Percentiles rank a stretch among this genome's conserved stretches.
Evolutionary conservation across 2,113 vertebrate species (phyloP).

Genomic region (Sceloporus undulatus): DNA sequence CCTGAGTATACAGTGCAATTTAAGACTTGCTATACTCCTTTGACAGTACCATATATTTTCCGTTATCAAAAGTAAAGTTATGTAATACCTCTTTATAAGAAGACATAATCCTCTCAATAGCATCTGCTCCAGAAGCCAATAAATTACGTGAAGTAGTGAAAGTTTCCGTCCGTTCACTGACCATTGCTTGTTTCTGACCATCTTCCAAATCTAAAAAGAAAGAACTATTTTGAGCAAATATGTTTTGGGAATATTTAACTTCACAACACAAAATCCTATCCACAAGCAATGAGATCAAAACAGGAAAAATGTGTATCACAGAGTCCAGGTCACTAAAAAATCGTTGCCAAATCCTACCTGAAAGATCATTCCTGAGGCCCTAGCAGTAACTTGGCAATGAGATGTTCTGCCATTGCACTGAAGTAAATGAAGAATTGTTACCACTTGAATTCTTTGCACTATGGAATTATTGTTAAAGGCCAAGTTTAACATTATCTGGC

Average conservation of each 20-base stretch:
- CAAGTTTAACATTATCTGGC: too few species aligned
- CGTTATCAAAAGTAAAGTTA: neutral
- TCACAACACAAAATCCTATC: neutral
- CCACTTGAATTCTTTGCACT: too few species aligned
- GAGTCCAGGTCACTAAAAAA: neutral
- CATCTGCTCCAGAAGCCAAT: conserved; percentile 92
- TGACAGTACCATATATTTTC: neutral
- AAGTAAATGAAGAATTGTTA: too few species aligned
- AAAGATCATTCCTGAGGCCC: neutral
- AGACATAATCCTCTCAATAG: conserved; percentile 99
- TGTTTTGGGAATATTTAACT: conserved; percentile 22
- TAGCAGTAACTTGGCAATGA: too few species aligned
- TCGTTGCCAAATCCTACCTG: neutral
- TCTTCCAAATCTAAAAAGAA: conserved; percentile 86
- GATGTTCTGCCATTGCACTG: too few species aligned
- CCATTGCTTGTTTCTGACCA: conserved; percentile 90
- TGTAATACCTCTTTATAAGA: conserved; percentile 96
- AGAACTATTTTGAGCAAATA: neutral
- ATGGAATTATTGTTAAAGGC: too few species aligned
- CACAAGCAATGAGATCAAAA: conserved; percentile 14
- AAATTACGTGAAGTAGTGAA: conserved; percentile 98
- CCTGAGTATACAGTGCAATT: neutral
- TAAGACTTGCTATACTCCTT: neutral
- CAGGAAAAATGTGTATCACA: neutral
- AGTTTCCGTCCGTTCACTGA: conserved; percentile 97